Evolutionary conservation across 1,140 invertebrate species (phyloP).

Genomic region (Neelides sp.): DNA sequence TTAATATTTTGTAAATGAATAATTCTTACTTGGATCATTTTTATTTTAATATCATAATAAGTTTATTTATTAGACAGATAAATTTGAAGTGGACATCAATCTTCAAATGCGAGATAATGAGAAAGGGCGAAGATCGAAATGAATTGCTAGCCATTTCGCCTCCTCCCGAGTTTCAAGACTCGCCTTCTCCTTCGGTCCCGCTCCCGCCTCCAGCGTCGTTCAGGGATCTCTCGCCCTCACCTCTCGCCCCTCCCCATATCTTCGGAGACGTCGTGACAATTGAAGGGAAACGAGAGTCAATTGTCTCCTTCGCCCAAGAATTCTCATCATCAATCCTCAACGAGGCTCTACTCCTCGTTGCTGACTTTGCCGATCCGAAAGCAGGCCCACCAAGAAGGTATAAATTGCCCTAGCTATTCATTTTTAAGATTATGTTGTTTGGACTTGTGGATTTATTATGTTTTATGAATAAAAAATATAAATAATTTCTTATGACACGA

Average conservation of each 20-base stretch:
- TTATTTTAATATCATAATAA: too few species aligned
- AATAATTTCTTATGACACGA: too few species aligned
- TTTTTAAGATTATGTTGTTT: too few species aligned
- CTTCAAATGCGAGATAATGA: constrained; percentile 20
- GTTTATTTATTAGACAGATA: too few species aligned
- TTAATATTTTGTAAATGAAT: too few species aligned
- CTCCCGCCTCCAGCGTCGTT: constrained; percentile 16
- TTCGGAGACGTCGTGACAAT: neutral
- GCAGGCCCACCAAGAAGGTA: too few species aligned
- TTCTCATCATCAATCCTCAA: constrained; percentile 26
- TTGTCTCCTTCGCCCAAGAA: constrained; percentile 29
- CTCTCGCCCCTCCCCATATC: neutral
- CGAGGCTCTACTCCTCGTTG: constrained; percentile 21
- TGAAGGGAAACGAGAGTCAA: constrained; percentile 11
- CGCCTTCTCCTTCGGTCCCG: neutral
- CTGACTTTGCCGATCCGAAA: constrained; percentile 7
- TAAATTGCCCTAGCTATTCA: too few species aligned
- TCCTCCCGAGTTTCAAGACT: constrained; percentile 23
- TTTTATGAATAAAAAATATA: too few species aligned
- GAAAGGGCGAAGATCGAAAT: constrained; percentile 19
- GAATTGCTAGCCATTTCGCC: constrained; percentile 27
- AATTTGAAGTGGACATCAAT: too few species aligned
- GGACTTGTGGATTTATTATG: too few species aligned
- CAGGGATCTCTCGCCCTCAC: constrained; percentile 9
- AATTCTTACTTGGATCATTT: too few species aligned